phyloP scores from a whole-genome alignment of 2,888 invertebrate genomes.

The Tachystola acroxantha region DNA sequence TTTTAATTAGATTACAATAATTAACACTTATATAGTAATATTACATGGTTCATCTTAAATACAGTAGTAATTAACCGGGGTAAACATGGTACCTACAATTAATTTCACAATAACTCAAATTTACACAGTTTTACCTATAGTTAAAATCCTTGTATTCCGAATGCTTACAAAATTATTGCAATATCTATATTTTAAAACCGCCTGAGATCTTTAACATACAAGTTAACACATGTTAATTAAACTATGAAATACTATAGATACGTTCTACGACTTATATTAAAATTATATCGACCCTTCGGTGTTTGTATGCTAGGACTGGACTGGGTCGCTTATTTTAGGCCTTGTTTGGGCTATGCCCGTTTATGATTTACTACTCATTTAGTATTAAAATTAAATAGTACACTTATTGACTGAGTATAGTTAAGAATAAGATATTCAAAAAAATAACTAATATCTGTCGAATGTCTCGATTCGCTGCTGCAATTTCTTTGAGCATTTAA shows the following conservation, averaged over 20 bases:
- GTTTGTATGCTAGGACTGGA: too few species aligned
- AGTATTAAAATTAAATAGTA: conserved; percentile 54
- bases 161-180: conserved; percentile 23
- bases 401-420: conserved; percentile 71
- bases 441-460: conserved; percentile 30
- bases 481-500: conserved; percentile 69
- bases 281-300: too few species aligned
- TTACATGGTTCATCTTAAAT: conserved; percentile 29
- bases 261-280: too few species aligned
- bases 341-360: neutral
- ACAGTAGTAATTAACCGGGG: conserved; percentile 53
- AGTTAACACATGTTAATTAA: neutral
- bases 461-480: conserved; percentile 41
- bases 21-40: conserved; percentile 27
- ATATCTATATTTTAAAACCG: conserved; percentile 18
- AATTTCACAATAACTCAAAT: conserved; percentile 31
- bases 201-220: conserved; percentile 7
- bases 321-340: neutral
- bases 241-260: too few species aligned
- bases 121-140: conserved; percentile 27
- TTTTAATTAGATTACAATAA: conserved; percentile 30
- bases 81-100: conserved; percentile 35
- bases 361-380: conserved; percentile 29
- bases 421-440: conserved; percentile 52
- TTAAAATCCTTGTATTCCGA: conserved; percentile 34